Base-by-base conservation (phyloP, 2,113 vertebrate genomes). In the Pungitius pungitius region DNA sequence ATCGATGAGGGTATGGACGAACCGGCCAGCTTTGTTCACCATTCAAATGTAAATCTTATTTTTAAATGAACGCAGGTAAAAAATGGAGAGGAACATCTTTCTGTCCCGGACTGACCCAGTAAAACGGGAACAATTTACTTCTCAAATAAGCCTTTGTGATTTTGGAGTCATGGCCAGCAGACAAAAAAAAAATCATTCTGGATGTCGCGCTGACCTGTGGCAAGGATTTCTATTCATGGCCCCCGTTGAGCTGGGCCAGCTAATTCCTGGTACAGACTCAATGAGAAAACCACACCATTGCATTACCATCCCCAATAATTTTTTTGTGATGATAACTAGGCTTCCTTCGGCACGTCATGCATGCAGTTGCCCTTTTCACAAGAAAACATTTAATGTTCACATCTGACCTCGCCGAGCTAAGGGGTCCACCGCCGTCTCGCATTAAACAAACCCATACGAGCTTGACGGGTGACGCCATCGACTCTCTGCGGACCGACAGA, bases 1-100 rank as follows among this genome's bases (percentile, higher is more conserved):
- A 92, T 93, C 90, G 91, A 92, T 91, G 92, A 81, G 64, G 86
- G 85, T 90, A 13, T 82, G 85, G 83, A 90, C 75, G 56, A 75
- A 79, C 68, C 62, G 8, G 11, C 26, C 1, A 27, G 66, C 78
- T 80, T 12, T 75, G 57, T 59, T 63, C 66, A 61, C 64, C 75
- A 76, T 71, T 89, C 85, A 75, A 84, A 86, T 84, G 73, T 60
- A 75, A 35, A 35, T 35, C 33, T 35, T 35, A 35, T 35, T 35
- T 35, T 35, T 6, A 35, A 35, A 35, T 90, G 5, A 42, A 45
- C 17, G 15, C 17, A 45, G 43, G 20, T 8, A 6, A 47, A 30
- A 61, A 58, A 57, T 13, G 22, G 64, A 42, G n/a, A 45, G 7
- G 66, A 27, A 43, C 6, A 22, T 59, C 15, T 59, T 42, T 24